A percentile compares a stretch with the other conserved stretches of the same genome.
Evolutionary conservation across 2,113 vertebrate genomes (phyloP).

Genomic region (Urocynchramus pylzowi): DNA sequence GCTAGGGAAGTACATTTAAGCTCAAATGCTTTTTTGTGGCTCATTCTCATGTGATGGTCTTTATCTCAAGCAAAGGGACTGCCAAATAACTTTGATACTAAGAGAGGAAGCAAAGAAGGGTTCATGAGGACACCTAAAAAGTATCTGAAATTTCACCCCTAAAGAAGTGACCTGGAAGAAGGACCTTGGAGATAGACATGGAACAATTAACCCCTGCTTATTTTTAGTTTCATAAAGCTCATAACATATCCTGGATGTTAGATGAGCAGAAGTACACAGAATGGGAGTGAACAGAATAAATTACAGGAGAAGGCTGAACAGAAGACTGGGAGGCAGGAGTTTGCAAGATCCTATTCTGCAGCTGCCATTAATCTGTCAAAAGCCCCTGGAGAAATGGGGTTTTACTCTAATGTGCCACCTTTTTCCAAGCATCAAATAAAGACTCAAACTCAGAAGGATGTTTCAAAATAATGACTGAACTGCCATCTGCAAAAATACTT

Average conservation of each 20-base stretch:
- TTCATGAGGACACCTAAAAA: background rate
- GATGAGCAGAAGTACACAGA: background rate
- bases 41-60: background rate
- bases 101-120: background rate
- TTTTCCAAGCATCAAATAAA: background rate
- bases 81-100: background rate
- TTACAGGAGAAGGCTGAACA: background rate
- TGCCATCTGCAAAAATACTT: constrained; percentile 8
- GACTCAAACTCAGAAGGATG: background rate
- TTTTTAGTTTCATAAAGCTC: background rate
- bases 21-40: background rate
- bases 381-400: background rate
- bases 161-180: background rate
- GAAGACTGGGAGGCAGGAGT: background rate
- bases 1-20: background rate
- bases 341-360: background rate
- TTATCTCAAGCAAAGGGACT: background rate
- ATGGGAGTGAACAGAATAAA: background rate
- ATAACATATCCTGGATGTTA: background rate
- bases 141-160: background rate
- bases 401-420: background rate
- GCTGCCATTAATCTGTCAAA: background rate
- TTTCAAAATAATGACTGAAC: background rate
- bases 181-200: background rate
- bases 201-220: background rate